Percentiles rank a stretch among this genome's conserved stretches.
phyloP scores from a whole-genome alignment of 2,113 vertebrate species.

The Semnornis frantzii region DNA sequence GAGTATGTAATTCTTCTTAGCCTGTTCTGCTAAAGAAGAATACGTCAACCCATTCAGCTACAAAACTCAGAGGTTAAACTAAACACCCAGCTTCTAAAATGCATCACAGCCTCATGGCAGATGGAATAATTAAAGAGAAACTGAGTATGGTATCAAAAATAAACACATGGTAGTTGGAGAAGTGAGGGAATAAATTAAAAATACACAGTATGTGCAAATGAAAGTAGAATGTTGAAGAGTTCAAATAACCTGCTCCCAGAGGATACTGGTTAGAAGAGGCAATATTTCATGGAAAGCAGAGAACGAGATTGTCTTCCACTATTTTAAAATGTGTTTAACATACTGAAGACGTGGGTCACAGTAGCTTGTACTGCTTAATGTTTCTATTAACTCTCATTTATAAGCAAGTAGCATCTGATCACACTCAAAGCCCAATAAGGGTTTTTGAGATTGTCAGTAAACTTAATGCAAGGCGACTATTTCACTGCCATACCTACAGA shows the following conservation, averaged over 20 bases:
- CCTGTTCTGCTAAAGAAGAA: conserved; percentile 27
- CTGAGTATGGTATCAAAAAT: background rate
- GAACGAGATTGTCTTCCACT: background rate
- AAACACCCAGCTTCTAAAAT: conserved; percentile 37
- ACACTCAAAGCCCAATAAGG: conserved; percentile 13
- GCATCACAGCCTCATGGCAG: conserved; percentile 13
- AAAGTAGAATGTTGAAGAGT: background rate
- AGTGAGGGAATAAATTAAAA: conserved; percentile 45
- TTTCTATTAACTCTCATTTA: conserved; percentile 63
- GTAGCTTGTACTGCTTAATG: conserved; percentile 4
- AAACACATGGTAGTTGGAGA: conserved; percentile 14
- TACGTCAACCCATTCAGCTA: conserved; percentile 39
- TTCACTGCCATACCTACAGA: background rate
- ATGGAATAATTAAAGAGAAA: conserved; percentile 63
- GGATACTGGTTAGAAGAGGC: background rate
- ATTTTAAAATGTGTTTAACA: conserved; percentile 42
- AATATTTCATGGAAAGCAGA: background rate
- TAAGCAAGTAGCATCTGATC: conserved; percentile 59
- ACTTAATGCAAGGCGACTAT: conserved; percentile 49
- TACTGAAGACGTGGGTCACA: conserved; percentile 17
- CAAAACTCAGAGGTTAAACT: conserved; percentile 54
- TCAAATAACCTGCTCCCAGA: conserved; percentile 15
- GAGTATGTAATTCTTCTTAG: conserved; percentile 57
- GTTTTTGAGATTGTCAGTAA: conserved; percentile 13
- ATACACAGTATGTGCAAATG: background rate